A percentile compares a stretch with the other conserved stretches of the same genome.
Evolutionary conservation across 2,888 invertebrate species (phyloP).

Genomic region (Rhamnusium bicolor): DNA sequence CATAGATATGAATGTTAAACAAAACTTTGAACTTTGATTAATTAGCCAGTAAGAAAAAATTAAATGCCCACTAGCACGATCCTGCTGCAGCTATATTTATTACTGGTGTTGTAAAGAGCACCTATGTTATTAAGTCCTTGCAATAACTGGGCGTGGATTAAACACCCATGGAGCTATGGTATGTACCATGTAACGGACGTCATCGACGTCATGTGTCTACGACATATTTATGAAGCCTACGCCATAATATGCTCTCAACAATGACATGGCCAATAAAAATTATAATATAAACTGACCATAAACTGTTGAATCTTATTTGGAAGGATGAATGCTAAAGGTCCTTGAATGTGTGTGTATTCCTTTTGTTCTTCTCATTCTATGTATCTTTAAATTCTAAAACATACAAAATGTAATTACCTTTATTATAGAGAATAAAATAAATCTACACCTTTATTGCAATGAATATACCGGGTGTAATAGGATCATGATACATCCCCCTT

Average conservation of each 20-base stretch:
- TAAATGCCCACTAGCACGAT: background rate
- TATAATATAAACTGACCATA: background rate
- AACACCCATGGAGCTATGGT: constrained; percentile 22
- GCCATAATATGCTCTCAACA: constrained; percentile 14
- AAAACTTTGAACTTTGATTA: background rate
- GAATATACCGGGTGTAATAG: too few relatives aligned
- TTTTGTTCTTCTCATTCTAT: constrained; percentile 4
- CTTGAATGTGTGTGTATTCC: constrained; percentile 5
- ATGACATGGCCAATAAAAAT: background rate
- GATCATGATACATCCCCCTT: too few relatives aligned
- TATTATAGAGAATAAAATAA: background rate
- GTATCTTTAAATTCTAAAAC: background rate
- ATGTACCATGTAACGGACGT: constrained; percentile 20
- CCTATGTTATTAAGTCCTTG: constrained; percentile 48
- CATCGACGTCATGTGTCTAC: constrained; percentile 27
- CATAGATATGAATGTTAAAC: background rate
- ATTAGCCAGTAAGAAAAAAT: background rate
- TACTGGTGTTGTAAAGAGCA: constrained; percentile 33
- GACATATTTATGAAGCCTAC: constrained; percentile 25
- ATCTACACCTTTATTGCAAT: too few relatives aligned
- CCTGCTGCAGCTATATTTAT: constrained; percentile 33
- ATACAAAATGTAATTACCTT: background rate
- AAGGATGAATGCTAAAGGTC: constrained; percentile 17
- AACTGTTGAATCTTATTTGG: constrained; percentile 9
- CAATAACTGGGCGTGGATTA: constrained; percentile 42